Percentiles rank a stretch among this genome's conserved stretches.
Conservation (phyloP, 2,113 vertebrate species). For the Trichechus manatus region DNA sequence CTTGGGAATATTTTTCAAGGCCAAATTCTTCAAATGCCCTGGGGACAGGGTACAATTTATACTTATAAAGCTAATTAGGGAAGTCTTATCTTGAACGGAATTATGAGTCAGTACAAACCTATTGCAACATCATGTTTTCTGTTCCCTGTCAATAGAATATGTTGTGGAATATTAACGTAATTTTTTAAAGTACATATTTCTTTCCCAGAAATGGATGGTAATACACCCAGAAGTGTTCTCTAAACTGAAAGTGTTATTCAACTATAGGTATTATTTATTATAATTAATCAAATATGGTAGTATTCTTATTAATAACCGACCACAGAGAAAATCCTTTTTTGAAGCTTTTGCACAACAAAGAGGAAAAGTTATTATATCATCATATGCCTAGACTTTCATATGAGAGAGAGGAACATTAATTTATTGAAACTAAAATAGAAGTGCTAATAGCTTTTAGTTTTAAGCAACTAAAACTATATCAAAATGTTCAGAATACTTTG, state of each 20-base stretch:
- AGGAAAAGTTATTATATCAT: neutral
- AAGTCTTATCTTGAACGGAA: conserved; percentile 13
- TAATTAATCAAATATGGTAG: neutral
- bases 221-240: neutral
- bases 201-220: neutral
- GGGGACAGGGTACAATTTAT: neutral
- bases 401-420: neutral
- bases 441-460: neutral
- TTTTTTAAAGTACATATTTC: conserved; percentile 14
- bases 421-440: neutral
- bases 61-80: neutral
- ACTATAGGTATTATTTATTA: neutral
- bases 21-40: neutral
- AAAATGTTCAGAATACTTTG: neutral
- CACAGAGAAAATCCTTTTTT: neutral
- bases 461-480: neutral
- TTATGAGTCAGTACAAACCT: neutral
- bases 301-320: neutral
- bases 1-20: conserved; percentile 20
- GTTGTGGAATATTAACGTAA: neutral
- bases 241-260: neutral
- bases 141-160: neutral
- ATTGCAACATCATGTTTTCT: neutral
- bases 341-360: neutral
- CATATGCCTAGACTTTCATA: neutral